Base-by-base conservation (phyloP, 2,888 invertebrate species). In the Sinhomidia bicolor region DNA sequence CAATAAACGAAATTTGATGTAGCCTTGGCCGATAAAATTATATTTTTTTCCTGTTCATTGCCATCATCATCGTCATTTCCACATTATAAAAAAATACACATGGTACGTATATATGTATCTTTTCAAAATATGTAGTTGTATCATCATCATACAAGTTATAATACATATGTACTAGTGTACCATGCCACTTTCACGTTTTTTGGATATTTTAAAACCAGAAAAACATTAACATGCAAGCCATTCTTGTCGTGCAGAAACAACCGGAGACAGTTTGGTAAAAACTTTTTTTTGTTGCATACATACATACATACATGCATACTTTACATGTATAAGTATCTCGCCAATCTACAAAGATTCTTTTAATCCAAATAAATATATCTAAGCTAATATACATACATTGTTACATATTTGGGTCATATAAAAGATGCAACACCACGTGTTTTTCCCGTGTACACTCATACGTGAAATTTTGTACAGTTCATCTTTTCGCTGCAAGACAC, bases 311-410 rank as follows among this genome's bases (percentile, higher is more conserved):
- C 41, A 10, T 41, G 54, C 54, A 17, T 51, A 0, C 51, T n/a
- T 4, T 14, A 5, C 51, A 51, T 51, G 51, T 51, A 51, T 51
- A 51, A 36, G 7, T 68, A 32, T 68, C 36, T 7, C 17, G 36
- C 36, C 68, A 68, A 36, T 44, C 71, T 44, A 44, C 44, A 44
- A 71, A 71, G 23, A 9, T n/a, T n/a, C n/a, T n/a, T 71, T 71
- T 71, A 71, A 71, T 71, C 44, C 71, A 71, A 71, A n/a, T n/a
- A n/a, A n/a, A n/a, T n/a, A n/a, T n/a, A 71, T 71, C 44, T 71
- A 71, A 44, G 71, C 44, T 71, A 71, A 71, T 71, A 14, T 44
- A 71, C 7, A 23, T 71, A n/a, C 71, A 44, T 71, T 71, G 71
- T 71, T n/a, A n/a, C n/a, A n/a, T 23, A 71, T 71, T 23, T 71